Conservation (phyloP, 2,888 invertebrate species). For the Yponomeuta malinellus region DNA sequence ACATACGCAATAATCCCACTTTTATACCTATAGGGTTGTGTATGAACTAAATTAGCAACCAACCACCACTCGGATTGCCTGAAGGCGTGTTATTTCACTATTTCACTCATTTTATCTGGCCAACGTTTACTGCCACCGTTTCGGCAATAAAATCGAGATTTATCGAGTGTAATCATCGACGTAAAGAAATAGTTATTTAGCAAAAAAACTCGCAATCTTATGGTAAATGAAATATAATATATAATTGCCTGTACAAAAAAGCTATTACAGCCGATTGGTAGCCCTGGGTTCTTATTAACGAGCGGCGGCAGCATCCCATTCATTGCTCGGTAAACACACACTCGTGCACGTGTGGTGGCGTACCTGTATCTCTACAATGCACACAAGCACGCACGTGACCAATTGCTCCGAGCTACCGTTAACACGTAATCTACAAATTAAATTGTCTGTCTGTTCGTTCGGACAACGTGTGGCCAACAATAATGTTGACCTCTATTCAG, state of each 20-base stretch:
- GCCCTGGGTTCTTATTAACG: conserved; percentile 51
- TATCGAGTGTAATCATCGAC: conserved; percentile 2
- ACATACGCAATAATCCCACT: conserved; percentile 61
- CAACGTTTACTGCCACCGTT: not conserved
- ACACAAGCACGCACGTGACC: conserved; percentile 29
- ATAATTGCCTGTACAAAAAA: not conserved
- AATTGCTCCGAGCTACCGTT: conserved; percentile 48
- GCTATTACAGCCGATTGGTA: conserved; percentile 26
- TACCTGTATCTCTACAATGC: conserved; percentile 21
- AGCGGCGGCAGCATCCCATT: conserved; percentile 61
- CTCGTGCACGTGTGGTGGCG: conserved; percentile 25
- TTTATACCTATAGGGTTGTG: conserved; percentile 58
- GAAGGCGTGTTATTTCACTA: not conserved
- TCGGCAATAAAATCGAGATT: conserved; percentile 8
- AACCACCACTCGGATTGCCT: not conserved
- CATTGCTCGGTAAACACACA: conserved; percentile 33
- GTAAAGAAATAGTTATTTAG: conserved; percentile 1
- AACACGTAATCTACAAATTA: conserved; percentile 34
- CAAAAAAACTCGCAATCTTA: not conserved
- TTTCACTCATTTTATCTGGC: not conserved
- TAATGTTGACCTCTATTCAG: conserved; percentile 40
- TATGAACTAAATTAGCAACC: conserved; percentile 6
- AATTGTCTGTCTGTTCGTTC: conserved; percentile 39
- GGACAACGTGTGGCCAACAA: conserved; percentile 28
- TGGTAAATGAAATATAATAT: not conserved